Conservation (phyloP, 1,140 invertebrate genomes). For the Drosophila sp. region DNA sequence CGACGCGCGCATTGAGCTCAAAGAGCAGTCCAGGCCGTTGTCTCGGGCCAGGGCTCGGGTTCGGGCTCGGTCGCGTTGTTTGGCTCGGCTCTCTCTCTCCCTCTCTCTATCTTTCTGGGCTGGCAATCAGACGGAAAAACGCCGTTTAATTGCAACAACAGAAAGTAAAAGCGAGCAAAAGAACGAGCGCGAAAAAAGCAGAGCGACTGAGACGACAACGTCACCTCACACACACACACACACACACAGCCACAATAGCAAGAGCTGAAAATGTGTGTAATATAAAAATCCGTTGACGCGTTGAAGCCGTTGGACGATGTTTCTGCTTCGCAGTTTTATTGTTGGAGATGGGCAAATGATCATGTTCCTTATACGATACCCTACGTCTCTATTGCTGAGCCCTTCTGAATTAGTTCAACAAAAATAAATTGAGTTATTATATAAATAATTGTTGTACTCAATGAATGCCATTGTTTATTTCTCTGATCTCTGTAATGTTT, state of each 20-base stretch:
- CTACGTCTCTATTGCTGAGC: constrained; percentile 10
- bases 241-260: constrained; percentile 47
- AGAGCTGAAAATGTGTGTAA: constrained; percentile 63
- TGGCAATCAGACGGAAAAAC: constrained; percentile 68
- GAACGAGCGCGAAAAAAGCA: constrained; percentile 63
- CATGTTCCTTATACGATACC: constrained; percentile 21
- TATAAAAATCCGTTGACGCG: constrained; percentile 69
- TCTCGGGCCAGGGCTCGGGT: constrained; percentile 12
- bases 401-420: too few species aligned
- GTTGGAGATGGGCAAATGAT: constrained; percentile 31
- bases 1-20: constrained; percentile 36
- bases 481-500: too few species aligned
- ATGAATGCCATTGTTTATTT: too few species aligned
- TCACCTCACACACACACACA: constrained; percentile 38
- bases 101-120: too few species aligned
- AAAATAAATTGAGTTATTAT: too few species aligned
- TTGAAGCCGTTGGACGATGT: constrained; percentile 41
- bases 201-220: constrained; percentile 31
- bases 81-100: constrained; percentile 33
- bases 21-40: constrained; percentile 54
- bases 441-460: too few species aligned
- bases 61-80: constrained; percentile 5
- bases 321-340: constrained; percentile 26
- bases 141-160: constrained; percentile 76
- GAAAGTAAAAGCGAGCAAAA: constrained; percentile 77